These are phyloP conservation scores for Artemia sinica DNA, from an alignment of 2,888 invertebrate species.

Conservation along the genomic window DNA sequence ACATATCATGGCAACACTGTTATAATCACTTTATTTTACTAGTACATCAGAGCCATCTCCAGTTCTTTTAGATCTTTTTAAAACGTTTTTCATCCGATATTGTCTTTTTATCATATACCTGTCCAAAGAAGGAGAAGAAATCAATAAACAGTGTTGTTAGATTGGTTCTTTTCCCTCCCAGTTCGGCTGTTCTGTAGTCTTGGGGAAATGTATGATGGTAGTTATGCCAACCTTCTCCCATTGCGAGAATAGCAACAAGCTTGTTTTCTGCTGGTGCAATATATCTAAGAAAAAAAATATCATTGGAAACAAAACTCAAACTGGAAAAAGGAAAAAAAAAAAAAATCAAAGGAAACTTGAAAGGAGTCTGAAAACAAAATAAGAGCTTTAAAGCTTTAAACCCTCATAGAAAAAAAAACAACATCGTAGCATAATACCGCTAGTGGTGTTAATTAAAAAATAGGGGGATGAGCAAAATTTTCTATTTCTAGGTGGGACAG, in stretches of 20 bases:
- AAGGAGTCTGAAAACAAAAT: too few relatives aligned
- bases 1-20: too few relatives aligned
- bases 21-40: too few relatives aligned
- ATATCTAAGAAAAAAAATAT: slow-evolving; percentile 15
- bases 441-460: too few relatives aligned
- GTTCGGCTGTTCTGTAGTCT: slow-evolving; percentile 78
- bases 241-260: slow-evolving; percentile 35
- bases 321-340: too few relatives aligned
- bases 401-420: too few relatives aligned
- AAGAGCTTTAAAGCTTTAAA: too few relatives aligned
- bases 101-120: slow-evolving; percentile 70
- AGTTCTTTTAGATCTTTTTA: slow-evolving; percentile 48
- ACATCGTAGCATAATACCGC: too few relatives aligned
- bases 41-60: slow-evolving; percentile 44
- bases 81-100: slow-evolving; percentile 48
- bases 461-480: too few relatives aligned
- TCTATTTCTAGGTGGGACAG: too few relatives aligned
- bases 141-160: slow-evolving; percentile 59
- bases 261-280: slow-evolving; percentile 28
- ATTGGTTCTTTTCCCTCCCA: slow-evolving; percentile 53
- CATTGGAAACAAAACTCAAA: too few relatives aligned
- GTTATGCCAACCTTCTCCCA: slow-evolving; percentile 86
- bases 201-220: slow-evolving; percentile 84
- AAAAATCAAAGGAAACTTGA: too few relatives aligned
- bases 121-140: slow-evolving; percentile 60